Evolutionary conservation across 1,140 invertebrate genomes (phyloP).

Genomic region (Palaemon carinicauda): DNA sequence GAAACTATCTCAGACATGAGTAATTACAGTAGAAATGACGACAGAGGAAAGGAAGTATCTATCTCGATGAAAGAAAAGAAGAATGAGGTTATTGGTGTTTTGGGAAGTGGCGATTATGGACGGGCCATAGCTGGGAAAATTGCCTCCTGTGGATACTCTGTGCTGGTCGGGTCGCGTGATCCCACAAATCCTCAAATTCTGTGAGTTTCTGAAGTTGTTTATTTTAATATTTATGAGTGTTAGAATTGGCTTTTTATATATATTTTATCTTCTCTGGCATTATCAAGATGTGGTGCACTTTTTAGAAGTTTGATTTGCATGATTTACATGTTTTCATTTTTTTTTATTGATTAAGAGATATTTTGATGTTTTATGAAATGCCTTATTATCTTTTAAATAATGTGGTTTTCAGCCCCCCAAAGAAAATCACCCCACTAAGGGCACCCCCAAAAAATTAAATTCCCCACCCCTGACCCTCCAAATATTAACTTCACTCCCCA

Average conservation of each 20-base stretch:
- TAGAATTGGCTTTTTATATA: too few relatives aligned
- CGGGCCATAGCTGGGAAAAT: conserved; percentile 53
- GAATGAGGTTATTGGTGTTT: conserved; percentile 22
- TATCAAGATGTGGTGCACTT: not conserved
- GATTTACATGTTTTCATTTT: not conserved
- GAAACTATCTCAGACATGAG: not conserved
- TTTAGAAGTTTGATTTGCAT: not conserved
- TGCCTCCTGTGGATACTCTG: conserved; percentile 39
- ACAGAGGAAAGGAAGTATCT: not conserved
- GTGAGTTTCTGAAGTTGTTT: not conserved
- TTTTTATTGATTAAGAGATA: too few relatives aligned
- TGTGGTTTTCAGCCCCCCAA: too few relatives aligned
- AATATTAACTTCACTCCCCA: too few relatives aligned
- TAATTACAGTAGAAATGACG: not conserved
- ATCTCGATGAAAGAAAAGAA: not conserved
- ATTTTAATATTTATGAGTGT: too few relatives aligned
- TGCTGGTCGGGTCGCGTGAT: conserved; percentile 49
- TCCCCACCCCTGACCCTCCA: too few relatives aligned
- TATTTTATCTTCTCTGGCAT: not conserved
- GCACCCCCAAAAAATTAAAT: too few relatives aligned
- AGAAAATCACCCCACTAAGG: too few relatives aligned
- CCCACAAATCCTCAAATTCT: conserved; percentile 14
- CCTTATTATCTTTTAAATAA: too few relatives aligned
- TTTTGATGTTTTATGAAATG: too few relatives aligned
- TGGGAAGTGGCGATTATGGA: conserved; percentile 58